These are phyloP conservation scores for Drosophila colorata DNA, from an alignment of 2,888 invertebrate genomes.

Conservation along the genomic window DNA sequence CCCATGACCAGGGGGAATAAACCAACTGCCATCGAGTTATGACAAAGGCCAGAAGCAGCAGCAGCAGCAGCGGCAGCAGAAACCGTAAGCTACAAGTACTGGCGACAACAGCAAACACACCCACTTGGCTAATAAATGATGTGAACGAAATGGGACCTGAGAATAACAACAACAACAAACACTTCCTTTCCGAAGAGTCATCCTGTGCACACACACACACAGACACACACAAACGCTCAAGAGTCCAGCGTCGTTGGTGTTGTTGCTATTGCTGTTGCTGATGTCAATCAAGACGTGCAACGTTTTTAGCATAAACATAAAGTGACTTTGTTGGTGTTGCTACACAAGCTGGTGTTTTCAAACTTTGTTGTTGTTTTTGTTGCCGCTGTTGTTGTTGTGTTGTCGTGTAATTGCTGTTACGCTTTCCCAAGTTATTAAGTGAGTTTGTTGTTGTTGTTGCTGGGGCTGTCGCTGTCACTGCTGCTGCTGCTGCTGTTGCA, in stretches of 20 bases:
- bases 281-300: slow-evolving; percentile 73
- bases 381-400: slow-evolving; percentile 25
- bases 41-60: slow-evolving; percentile 40
- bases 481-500: slow-evolving; percentile 46
- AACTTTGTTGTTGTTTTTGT: slow-evolving; percentile 48
- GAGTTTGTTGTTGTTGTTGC: slow-evolving; percentile 54
- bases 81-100: slow-evolving; percentile 35
- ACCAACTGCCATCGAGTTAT: slow-evolving; percentile 45
- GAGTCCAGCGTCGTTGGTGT: slow-evolving; percentile 27
- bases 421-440: slow-evolving; percentile 74
- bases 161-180: slow-evolving; percentile 26
- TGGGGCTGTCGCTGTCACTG: slow-evolving; percentile 18
- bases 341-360: slow-evolving; percentile 58
- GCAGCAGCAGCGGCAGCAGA: slow-evolving; percentile 9
- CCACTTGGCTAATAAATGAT: slow-evolving; percentile 66
- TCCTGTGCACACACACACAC: slow-evolving; percentile 12
- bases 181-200: slow-evolving; percentile 21
- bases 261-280: slow-evolving; percentile 42
- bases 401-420: slow-evolving; percentile 67
- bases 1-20: slow-evolving; percentile 27
- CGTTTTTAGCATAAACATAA: slow-evolving; percentile 65
- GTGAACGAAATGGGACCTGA: slow-evolving; percentile 54
- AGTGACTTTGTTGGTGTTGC: slow-evolving; percentile 57
- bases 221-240: slow-evolving; percentile 10
- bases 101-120: slow-evolving; percentile 45